These are phyloP conservation scores for Drosophila nebulosa DNA, from an alignment of 1,140 invertebrate species.

Conservation along the genomic window DNA sequence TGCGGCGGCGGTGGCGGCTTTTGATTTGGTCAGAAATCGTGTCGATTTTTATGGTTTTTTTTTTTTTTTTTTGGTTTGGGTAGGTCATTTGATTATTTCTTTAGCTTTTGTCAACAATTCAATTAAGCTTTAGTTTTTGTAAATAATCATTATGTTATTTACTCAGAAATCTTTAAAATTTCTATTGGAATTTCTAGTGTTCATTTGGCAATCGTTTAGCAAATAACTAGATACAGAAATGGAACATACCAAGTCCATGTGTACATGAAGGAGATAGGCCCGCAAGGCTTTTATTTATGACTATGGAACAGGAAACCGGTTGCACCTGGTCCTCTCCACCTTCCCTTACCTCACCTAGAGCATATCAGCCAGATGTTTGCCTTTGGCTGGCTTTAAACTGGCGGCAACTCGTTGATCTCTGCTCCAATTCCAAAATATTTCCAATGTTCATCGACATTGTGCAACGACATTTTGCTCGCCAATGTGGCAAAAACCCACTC, in stretches of 20 bases:
- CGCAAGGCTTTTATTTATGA: slow-evolving; percentile 8
- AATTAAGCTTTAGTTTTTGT: slow-evolving; percentile 3
- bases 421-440: slow-evolving; percentile 56
- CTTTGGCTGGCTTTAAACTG: slow-evolving; percentile 31
- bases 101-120: slow-evolving; percentile 19
- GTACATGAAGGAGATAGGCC: slow-evolving; percentile 18
- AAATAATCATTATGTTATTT: background rate
- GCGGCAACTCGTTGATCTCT: slow-evolving; percentile 70
- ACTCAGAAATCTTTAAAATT: background rate
- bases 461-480: slow-evolving; percentile 60
- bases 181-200: background rate
- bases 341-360: background rate
- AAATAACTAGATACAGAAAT: slow-evolving; percentile 5
- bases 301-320: slow-evolving; percentile 57
- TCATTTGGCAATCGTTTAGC: background rate
- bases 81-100: slow-evolving; percentile 54
- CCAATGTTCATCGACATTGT: slow-evolving; percentile 52
- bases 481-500: slow-evolving; percentile 36
- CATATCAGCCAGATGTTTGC: slow-evolving; percentile 39
- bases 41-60: slow-evolving; percentile 37
- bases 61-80: too few relatives aligned
- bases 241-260: slow-evolving; percentile 30
- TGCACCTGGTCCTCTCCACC: slow-evolving; percentile 30
- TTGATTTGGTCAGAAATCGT: slow-evolving; percentile 44
- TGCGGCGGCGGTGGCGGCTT: slow-evolving; percentile 42